Percentiles rank a stretch among this genome's conserved stretches.
Conservation (phyloP, 2,888 invertebrate species). For the Spisula solida region DNA sequence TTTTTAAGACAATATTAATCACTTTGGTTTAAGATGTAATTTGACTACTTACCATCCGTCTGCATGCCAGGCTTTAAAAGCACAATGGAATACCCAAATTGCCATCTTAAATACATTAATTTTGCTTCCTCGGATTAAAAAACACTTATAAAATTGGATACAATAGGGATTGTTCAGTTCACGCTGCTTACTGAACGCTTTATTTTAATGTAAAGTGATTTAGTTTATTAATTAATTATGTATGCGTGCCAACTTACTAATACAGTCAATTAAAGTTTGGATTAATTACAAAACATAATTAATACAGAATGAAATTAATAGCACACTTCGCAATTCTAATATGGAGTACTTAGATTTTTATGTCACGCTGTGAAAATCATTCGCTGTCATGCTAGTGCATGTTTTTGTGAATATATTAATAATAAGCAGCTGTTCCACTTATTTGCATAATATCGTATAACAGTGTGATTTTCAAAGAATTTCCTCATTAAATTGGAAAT, state of each 20-base stretch:
- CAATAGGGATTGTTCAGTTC: not conserved
- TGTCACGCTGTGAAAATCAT: not conserved
- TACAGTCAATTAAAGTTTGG: not conserved
- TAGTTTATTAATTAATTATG: not conserved
- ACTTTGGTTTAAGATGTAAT: not conserved
- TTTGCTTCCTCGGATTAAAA: not conserved
- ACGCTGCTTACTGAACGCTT: not conserved
- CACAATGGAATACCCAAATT: not conserved
- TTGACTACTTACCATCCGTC: not conserved
- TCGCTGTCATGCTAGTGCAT: not conserved
- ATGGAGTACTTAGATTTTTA: not conserved
- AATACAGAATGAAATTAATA: not conserved
- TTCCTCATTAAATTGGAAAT: not conserved
- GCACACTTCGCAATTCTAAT: not conserved
- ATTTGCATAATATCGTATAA: not conserved
- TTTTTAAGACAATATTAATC: constrained; percentile 2
- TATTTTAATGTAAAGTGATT: not conserved
- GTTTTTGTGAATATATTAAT: not conserved
- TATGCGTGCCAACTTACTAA: not conserved
- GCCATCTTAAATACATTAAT: not conserved
- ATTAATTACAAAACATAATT: constrained; percentile 6
- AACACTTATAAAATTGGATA: not conserved
- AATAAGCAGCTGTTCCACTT: not conserved
- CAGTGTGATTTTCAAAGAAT: not conserved
- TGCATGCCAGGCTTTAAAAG: not conserved